These are phyloP conservation scores for Chrysocyon brachyurus DNA, from an alignment of 2,797 vertebrate genomes.

Conservation along the genomic window DNA sequence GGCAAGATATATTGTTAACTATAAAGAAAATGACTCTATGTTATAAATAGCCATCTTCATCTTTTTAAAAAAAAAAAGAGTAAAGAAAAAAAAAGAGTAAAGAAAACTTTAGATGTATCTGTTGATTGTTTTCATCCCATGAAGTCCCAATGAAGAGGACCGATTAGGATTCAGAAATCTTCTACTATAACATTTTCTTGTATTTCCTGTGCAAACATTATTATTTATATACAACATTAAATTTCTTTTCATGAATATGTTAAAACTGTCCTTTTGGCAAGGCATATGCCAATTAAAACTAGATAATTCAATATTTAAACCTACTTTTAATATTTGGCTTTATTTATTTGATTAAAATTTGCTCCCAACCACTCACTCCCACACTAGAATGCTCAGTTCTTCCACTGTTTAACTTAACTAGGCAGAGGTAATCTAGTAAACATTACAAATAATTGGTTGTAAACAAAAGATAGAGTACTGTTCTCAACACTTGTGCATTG, in stretches of 20 bases:
- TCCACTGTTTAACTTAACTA: background rate
- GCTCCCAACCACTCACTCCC: background rate
- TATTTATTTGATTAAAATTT: background rate
- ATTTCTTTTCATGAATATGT: background rate
- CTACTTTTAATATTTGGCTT: background rate
- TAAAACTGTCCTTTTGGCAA: background rate
- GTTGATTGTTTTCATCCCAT: background rate
- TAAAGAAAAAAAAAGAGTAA: too few relatives aligned
- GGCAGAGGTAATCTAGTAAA: background rate
- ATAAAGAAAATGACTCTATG: background rate
- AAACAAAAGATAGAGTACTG: background rate
- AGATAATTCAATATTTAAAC: background rate
- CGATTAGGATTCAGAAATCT: background rate
- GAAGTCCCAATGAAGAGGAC: background rate
- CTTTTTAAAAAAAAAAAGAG: background rate
- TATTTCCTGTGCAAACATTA: background rate
- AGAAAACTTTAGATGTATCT: background rate
- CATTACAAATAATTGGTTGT: background rate
- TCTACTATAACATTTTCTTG: background rate
- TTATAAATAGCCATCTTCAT: background rate
- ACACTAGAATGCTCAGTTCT: background rate
- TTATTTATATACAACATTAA: background rate
- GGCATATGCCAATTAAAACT: background rate
- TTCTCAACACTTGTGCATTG: background rate
- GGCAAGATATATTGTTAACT: background rate